Evolutionary conservation across 2,113 vertebrate genomes (phyloP).

Genomic region (Archilochus colubris): DNA sequence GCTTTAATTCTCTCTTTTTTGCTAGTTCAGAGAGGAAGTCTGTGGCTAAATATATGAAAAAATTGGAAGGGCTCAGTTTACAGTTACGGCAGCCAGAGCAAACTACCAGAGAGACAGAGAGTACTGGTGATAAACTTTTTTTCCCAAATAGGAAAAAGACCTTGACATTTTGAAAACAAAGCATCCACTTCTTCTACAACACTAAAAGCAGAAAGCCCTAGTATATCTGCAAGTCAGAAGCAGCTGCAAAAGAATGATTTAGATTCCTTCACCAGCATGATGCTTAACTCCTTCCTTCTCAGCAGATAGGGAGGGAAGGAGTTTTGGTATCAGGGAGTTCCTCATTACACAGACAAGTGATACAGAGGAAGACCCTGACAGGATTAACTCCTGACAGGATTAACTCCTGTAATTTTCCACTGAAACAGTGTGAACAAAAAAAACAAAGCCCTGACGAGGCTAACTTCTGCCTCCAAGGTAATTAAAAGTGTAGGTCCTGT

Average conservation of each 20-base stretch:
- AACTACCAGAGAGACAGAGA: background rate
- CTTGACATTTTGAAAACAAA: background rate
- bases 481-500: too few species aligned
- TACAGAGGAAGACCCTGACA: too few species aligned
- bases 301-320: background rate
- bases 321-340: background rate
- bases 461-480: too few species aligned
- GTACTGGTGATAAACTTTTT: background rate
- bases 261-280: background rate
- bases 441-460: too few species aligned
- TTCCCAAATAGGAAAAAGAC: background rate
- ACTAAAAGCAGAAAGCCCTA: background rate
- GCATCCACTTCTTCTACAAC: background rate
- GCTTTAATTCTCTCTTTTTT: conserved; percentile 13
- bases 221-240: background rate
- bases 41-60: conserved; percentile 18
- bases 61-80: background rate
- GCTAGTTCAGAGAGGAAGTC: conserved; percentile 19
- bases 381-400: too few species aligned
- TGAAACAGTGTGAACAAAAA: too few species aligned
- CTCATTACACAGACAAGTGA: background rate
- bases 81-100: background rate
- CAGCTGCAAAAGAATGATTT: background rate
- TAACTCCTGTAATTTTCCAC: too few species aligned
- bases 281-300: conserved; percentile 22